Evolutionary conservation across 2,797 vertebrate genomes (phyloP), one percentile per base, ranked within the genome.

Genomic region (Xenopus petersii): DNA sequence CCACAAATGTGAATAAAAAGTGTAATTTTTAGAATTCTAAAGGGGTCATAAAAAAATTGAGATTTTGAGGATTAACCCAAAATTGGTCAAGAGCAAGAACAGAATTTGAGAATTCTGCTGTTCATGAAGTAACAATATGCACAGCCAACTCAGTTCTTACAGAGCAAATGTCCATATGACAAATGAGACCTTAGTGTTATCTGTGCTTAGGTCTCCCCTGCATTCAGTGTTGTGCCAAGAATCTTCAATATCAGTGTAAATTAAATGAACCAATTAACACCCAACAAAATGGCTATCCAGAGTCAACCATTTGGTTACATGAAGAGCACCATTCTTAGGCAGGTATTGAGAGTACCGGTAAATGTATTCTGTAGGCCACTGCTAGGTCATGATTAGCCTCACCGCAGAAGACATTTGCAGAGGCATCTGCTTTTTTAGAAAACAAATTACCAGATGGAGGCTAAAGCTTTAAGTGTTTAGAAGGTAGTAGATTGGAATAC

Each of bases 391-490:
- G 89, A 93, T 93, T 91, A 91, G 89, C 89, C 90, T 91, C 91
- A 91, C 93, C 89, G 88, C 80, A 87, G 90, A 93, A 93, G 90
- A 93, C 94, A 94, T 93, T 95, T 92, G 88, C 88, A 74, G 90
- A 92, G 94, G 93, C 94, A 95, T 96, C 95, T 96, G 95, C 93
- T 94, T 87, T 92, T 92, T 91, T 86, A 90, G 89, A 86, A 88
- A 91, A 30, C 89, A 89, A 92, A 92, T 88, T 92, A 95, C 88
- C 95, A 99, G 95, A 98, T 97, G 96, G 96, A 93, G 91, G 88
- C 92, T 95, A 91, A 90, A 94, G 94, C 95, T 98, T 96, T 95
- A 95, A 95, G 92, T 94, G 94, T 96, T 98, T 96, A 97, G 94
- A 94, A 93, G 92, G 92, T 92, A 91, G 93, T 95, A 95, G 93